Conservation (phyloP, 2,113 vertebrate species). For the Cheilinus undulatus region DNA sequence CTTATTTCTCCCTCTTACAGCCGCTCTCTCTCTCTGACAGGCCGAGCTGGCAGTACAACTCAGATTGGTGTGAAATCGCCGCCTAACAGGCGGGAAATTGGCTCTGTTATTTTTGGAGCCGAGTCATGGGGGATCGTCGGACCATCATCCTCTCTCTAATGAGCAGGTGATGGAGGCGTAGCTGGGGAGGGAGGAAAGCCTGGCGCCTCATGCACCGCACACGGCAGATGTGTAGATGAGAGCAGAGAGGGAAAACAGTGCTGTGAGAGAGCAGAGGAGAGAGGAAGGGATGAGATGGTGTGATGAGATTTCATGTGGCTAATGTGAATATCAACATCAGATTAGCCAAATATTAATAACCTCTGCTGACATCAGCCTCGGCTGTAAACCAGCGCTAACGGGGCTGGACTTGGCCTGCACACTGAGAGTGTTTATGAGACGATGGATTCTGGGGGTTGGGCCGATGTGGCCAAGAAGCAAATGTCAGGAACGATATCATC, state of each 20-base stretch:
- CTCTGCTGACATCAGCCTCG: constrained; percentile 9
- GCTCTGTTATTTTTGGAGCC: constrained; percentile 85
- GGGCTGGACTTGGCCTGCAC: constrained; percentile 14
- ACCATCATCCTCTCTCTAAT: constrained; percentile 81
- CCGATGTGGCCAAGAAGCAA: constrained; percentile 4
- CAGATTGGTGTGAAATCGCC: constrained; percentile 86
- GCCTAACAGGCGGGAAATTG: constrained; percentile 85
- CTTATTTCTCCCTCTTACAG: constrained; percentile 19
- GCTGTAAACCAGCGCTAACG: constrained; percentile 17
- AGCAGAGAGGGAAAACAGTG: constrained; percentile 1
- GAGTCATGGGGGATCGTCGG: constrained; percentile 74
- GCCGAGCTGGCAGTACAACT: constrained; percentile 63
- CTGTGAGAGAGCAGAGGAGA: neutral
- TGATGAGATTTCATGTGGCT: constrained; percentile 8
- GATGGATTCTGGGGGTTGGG: constrained; percentile 4
- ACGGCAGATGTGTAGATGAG: constrained; percentile 53
- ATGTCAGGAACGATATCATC: constrained; percentile 39
- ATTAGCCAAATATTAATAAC: constrained; percentile 43
- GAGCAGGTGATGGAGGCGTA: constrained; percentile 80
- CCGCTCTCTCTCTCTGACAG: constrained; percentile 55
- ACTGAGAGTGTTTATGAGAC: constrained; percentile 32
- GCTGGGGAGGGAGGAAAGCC: constrained; percentile 43
- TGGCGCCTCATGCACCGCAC: constrained; percentile 35
- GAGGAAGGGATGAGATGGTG: constrained; percentile 5
- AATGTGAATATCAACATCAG: constrained; percentile 30